Evolutionary conservation across 53 echinoderm and acorn worm genomes (phyloP).

Genomic region (Astropecten irregularis): DNA sequence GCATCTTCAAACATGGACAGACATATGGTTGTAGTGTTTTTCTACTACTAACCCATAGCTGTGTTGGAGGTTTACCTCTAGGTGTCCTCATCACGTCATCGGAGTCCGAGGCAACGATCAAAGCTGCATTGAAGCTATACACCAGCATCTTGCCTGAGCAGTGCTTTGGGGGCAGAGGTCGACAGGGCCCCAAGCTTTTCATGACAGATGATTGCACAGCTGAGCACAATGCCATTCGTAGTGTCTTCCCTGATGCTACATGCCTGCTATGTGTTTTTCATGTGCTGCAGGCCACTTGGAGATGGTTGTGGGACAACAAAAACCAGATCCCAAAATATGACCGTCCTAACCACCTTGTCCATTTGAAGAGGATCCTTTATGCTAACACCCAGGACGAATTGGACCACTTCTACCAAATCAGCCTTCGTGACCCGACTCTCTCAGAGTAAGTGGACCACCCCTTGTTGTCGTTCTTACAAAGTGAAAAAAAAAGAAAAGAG

Average conservation of each 20-base stretch:
- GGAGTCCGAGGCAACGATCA: constrained; percentile 26
- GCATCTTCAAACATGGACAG: too few relatives aligned
- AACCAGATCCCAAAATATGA: constrained; percentile 44
- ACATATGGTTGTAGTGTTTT: constrained; percentile 23
- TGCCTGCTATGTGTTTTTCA: constrained; percentile 57
- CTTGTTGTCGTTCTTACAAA: too few relatives aligned
- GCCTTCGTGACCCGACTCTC: constrained; percentile 40
- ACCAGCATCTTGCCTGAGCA: constrained; percentile 35
- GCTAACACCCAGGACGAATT: constrained; percentile 1
- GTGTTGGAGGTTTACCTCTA: constrained; percentile 62
- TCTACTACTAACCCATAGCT: constrained; percentile 56
- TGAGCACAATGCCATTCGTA: constrained; percentile 34
- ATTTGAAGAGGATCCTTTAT: constrained; percentile 40
- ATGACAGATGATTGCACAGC: constrained; percentile 61
- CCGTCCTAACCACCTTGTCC: constrained; percentile 29
- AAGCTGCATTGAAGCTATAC: constrained; percentile 57
- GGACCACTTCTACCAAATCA: constrained; percentile 40
- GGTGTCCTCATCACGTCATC: constrained; percentile 62
- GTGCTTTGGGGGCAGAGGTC: constrained; percentile 6
- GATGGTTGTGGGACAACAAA: constrained; percentile 63
- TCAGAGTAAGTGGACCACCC: constrained; percentile 40
- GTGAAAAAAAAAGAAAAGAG: too few relatives aligned
- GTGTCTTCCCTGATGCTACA: constrained; percentile 44
- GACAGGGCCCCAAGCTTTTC: constrained; percentile 43
- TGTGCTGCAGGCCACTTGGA: constrained; percentile 67